Base-by-base conservation (phyloP, 1,140 invertebrate genomes). In the Lamellibrachia luymesi region DNA sequence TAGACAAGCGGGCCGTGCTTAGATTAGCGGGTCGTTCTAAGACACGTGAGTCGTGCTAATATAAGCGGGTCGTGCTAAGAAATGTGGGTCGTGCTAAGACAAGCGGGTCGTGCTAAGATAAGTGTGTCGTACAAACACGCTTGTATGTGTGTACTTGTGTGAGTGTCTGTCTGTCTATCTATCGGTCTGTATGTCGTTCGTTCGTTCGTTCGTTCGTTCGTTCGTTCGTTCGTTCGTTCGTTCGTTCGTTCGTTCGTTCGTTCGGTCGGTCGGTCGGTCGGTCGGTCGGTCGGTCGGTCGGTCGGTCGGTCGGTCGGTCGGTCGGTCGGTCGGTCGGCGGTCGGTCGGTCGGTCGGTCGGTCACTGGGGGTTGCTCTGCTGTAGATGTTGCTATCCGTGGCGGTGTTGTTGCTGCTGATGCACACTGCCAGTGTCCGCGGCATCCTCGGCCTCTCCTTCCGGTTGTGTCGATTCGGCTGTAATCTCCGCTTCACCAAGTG, bases 101-200 rank as follows among this genome's bases (percentile, higher is more conserved):
- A 38, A 38, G 38, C 38, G 38, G 38, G 38, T 38, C 38, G 38
- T 38, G 38, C 38, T 38, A 38, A 38, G 38, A 38, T 38, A 38
- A 38, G 38, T 38, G 0, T 38, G 38, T 38, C 90, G 8, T 91
- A 10, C 90, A 38, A 8, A 25, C 2, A 91, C 22, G n/a, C 8
- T 7, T 91, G 90, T 91, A 50, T 91, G 90, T 91, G 25, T 91
- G 90, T 91, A 50, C 22, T 7, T 91, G 90, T 91, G 25, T 91
- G 90, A 8, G 25, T 91, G 90, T 91, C 27, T 91, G 90, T 8
- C 27, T 91, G 90, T 8, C 27, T 91, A 25, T 22, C 22, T 6
- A 1, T 25, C 8, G 90, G 52, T 17, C 1, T 6, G 52, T 17
- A 8, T 6, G 52, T 17, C 17, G 52, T 6, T 17, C 17, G 52